Base-by-base conservation (phyloP, 2,113 vertebrate genomes). In the Rhizomys pruinosus region DNA sequence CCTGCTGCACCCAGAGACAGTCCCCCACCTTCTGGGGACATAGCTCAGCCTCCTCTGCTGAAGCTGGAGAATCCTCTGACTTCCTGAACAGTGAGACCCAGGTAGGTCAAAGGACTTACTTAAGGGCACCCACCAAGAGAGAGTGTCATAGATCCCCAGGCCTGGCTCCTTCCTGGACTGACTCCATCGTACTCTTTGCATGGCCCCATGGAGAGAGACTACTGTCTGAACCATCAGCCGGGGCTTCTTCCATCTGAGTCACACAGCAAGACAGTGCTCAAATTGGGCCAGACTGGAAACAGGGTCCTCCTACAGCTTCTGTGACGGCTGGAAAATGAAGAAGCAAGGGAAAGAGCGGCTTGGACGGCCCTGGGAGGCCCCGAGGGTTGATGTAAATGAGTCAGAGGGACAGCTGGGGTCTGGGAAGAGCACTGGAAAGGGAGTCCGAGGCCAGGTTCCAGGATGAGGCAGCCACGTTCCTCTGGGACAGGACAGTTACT, bases 391-490 rank as follows among this genome's bases (percentile, higher is more conserved):
- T 3, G 4, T 11, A 29, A 16, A 66, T 13, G 19, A 32, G 64
- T 55, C 42, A 15, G 55, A 39, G 69, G 32, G 79, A 20, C 7
- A 2, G 10, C 72, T 15, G n/a, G 57, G n/a, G 27, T 44, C 77
- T 9, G n/a, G 23, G 5, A 69, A 61, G 32, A 69, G 68, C 32
- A 27, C 68, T 39, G 59, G 44, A 2, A 17, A 13, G 25, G 39
- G 29, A 66, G n/a, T 66, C 82, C 7, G 44, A 44, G 25, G 11
- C 37, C 44, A 7, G 42, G 1, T 5, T 68, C 77, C n/a, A 7
- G 27, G 9, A 34, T 0, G 1, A 68, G 29, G 61, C n/a, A 61
- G 8, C 66, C 0, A 1, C 47, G 0, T 85, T 25, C 82, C 37
- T 57, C 34, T 15, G 85, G 0, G 76, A 9, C 10, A 29, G 12